Evolutionary conservation across 2,113 vertebrate genomes (phyloP), one percentile per base, ranked within the genome.

Genomic region (Prinia subflava): DNA sequence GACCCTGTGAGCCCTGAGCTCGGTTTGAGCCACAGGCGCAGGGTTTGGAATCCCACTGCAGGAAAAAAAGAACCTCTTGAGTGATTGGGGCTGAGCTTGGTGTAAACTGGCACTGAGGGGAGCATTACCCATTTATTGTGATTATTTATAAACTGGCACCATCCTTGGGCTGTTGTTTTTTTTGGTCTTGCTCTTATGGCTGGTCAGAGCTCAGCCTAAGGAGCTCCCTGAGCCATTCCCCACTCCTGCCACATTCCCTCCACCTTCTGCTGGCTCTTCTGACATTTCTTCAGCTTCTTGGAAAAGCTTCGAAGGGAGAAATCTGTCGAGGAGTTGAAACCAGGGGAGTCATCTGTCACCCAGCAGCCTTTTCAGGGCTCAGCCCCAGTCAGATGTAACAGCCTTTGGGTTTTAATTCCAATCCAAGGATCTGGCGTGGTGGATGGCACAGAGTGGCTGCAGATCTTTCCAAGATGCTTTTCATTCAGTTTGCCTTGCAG

Each of bases 1-100:
- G n/a, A 22, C 55, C 0, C 0, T 1, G 10, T 3, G 39, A 42
- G 6, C 2, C 1, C 2, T 4, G 33, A 56, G 28, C n/a, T 37
- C 31, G 33, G 7, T 39, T 28, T 67, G 69, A 71, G 23, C 7
- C n/a, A 2, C 18, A 28, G 37, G 10, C 53, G 33, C 57, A 3
- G 2, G 27, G 27, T 33, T 56, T 63, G 62, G 70, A 44, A 12
- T 83, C 25, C 9, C 18, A 7, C 1, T 9, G 49, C 19, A 1
- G 30, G 49, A 11, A 25, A 2, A 35, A 46, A 77, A 15, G 31
- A 50, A 1, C 28, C 14, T 67, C 37, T 15, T 15, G 30, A 12
- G 18, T 18, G 16, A 31, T 1, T 8, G n/a, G 24, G 28, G 20
- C 39, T 15, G 41, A 80, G 25, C 5, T 4, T 52, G 75, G 37